Base-by-base conservation (phyloP, 1,140 invertebrate genomes). In the Zaprionus ornatus region DNA sequence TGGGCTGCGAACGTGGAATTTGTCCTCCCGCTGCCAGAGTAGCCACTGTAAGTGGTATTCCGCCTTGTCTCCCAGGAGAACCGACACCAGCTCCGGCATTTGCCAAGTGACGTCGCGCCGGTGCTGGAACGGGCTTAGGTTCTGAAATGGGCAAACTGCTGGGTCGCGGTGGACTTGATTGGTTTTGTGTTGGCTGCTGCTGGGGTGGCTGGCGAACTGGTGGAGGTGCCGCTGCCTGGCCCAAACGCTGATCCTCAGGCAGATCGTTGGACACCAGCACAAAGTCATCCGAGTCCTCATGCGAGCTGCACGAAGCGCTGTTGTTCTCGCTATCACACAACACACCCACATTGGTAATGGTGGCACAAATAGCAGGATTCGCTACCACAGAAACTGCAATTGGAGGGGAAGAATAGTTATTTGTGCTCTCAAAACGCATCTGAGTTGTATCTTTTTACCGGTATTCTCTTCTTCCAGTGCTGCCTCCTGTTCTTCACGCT, bases 1-100 rank as follows among this genome's bases (percentile, higher is more conserved):
- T 97, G 1, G 97, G 97, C 92, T 97, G 96, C 54, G 96, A 97
- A 68, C 96, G 94, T 29, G 97, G 97, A 56, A 97, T 95, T 52
- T 94, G 82, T 0, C 82, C 80, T 2, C 25, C 67, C 15, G 73
- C 63, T 13, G 77, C 74, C 17, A 90, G 17, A 54, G 73, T 77
- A 29, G 90, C 85, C 70, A 90, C 82, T 6, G 72, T 80, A 29
- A 90, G 32, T 3, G 79, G 80, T n/a, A 76, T 71, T 52, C 56
- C 76, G 4, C 56, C 59, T 29, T 74, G 76, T 2, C 82, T 68
- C 23, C 79, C 65, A 7, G 88, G 77, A 2, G 88, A 86, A 5
- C 73, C 75, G 56, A 42, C 57, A n/a, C 29, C 68, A 37, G 52
- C 21, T 0, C 17, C 59, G 3, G 32, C 59, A 57, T 62, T 84